Conservation (phyloP, 1,140 invertebrate species). For the Macrobrachium nipponense region DNA sequence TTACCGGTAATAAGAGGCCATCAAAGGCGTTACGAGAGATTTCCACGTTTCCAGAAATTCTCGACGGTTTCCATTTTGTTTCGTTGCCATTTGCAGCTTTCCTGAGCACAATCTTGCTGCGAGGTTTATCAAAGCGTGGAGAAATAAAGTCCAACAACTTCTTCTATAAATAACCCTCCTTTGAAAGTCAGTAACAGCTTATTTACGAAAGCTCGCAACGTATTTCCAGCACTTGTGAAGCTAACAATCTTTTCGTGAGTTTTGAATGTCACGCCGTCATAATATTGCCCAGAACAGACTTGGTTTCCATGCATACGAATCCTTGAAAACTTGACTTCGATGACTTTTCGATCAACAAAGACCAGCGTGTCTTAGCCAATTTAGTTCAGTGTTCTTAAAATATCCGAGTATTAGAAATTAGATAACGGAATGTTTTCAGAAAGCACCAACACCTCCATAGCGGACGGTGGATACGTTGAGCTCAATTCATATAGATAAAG, state of each 20-base stretch:
- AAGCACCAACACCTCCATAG: no score
- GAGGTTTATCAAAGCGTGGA: background rate
- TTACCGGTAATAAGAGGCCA: constrained; percentile 58
- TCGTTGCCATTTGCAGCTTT: background rate
- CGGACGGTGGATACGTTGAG: no score
- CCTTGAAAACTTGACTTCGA: background rate
- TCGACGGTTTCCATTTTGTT: constrained; percentile 1
- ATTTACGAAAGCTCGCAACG: no score
- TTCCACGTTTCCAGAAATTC: background rate
- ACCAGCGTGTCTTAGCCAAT: background rate
- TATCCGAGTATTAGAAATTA: no score
- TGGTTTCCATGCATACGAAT: constrained; percentile 16
- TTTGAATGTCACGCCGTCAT: constrained; percentile 42
- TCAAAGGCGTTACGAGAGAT: constrained; percentile 20
- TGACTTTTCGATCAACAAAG: background rate
- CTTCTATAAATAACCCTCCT: no score
- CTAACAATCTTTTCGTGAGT: background rate
- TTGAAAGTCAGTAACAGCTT: no score
- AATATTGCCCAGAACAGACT: constrained; percentile 40
- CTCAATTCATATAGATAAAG: no score
- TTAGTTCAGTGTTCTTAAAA: no score
- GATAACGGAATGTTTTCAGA: no score
- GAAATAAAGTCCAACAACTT: background rate
- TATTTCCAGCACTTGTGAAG: background rate
- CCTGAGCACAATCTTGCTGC: background rate